These are phyloP conservation scores for Homarus gammarus DNA, from an alignment of 2,888 invertebrate genomes.

Conservation along the genomic window DNA sequence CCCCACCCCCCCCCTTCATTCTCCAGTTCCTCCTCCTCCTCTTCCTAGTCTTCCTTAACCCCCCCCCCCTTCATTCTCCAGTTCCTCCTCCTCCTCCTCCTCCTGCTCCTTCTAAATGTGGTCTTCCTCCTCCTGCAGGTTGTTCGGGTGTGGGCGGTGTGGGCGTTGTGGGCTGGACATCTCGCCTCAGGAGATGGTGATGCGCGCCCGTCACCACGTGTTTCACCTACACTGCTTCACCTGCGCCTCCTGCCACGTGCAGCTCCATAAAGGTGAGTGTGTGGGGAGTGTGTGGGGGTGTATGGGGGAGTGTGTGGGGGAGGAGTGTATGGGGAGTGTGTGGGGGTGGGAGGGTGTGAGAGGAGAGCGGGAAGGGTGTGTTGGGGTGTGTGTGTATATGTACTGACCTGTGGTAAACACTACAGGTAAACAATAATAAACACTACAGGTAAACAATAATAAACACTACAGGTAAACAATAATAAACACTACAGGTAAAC, in stretches of 20 bases:
- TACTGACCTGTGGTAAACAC: too few relatives aligned
- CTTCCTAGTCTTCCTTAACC: not conserved
- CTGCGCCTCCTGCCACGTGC: conserved; percentile 89
- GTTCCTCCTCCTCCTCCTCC: not conserved
- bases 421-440: too few relatives aligned
- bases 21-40: not conserved
- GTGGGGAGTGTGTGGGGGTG: not conserved
- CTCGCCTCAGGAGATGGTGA: conserved; percentile 92
- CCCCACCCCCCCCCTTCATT: not conserved
- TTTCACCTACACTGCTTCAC: conserved; percentile 95
- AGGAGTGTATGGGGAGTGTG: not conserved
- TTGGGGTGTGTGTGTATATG: too few relatives aligned
- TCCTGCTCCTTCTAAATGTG: not conserved
- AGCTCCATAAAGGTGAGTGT: conserved; percentile 85
- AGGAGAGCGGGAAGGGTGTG: not conserved
- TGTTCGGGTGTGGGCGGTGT: conserved; percentile 92
- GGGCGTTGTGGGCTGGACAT: conserved; percentile 91
- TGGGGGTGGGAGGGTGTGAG: not conserved
- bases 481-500: too few relatives aligned
- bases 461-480: too few relatives aligned
- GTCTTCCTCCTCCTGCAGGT: conserved; percentile 82
- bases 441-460: too few relatives aligned
- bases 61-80: not conserved
- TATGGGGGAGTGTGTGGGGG: too few relatives aligned
- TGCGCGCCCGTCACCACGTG: conserved; percentile 91